Percentiles rank a stretch among this genome's conserved stretches.
Evolutionary conservation across 2,797 vertebrate species (phyloP).

Genomic region (Erithacus rubecula): DNA sequence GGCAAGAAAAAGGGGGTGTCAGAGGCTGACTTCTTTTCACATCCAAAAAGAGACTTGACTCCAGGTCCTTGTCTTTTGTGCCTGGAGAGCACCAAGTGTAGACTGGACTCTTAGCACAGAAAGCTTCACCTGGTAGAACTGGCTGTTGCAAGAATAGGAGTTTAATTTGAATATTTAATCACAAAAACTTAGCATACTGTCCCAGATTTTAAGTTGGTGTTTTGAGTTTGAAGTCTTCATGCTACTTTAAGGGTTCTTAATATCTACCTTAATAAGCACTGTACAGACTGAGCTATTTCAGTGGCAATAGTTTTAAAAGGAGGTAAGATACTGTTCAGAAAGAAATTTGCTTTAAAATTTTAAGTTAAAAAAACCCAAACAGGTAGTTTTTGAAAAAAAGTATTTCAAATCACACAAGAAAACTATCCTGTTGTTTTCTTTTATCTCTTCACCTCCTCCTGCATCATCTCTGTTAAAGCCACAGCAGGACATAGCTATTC

Average conservation of each 20-base stretch:
- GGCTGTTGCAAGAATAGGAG: neutral
- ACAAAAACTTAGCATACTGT: neutral
- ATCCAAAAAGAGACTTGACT: neutral
- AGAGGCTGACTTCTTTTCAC: neutral
- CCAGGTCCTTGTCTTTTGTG: neutral
- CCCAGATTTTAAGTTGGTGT: neutral
- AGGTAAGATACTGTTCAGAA: neutral
- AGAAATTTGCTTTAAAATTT: neutral
- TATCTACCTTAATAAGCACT: neutral
- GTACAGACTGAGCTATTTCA: neutral
- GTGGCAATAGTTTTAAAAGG: neutral
- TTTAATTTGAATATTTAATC: neutral
- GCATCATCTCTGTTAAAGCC: neutral
- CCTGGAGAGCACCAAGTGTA: neutral
- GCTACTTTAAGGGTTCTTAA: neutral
- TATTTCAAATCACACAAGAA: neutral
- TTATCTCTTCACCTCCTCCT: neutral
- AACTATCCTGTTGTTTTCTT: neutral
- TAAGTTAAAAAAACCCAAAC: neutral
- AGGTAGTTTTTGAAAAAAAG: neutral
- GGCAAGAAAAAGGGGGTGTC: neutral
- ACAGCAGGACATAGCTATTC: neutral
- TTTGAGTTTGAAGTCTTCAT: neutral
- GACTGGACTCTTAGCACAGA: neutral
- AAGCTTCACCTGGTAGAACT: neutral